Percentiles rank a stretch among this genome's conserved stretches.
Conservation (phyloP, 2,888 invertebrate species). For the Rhynchonema sp. region DNA sequence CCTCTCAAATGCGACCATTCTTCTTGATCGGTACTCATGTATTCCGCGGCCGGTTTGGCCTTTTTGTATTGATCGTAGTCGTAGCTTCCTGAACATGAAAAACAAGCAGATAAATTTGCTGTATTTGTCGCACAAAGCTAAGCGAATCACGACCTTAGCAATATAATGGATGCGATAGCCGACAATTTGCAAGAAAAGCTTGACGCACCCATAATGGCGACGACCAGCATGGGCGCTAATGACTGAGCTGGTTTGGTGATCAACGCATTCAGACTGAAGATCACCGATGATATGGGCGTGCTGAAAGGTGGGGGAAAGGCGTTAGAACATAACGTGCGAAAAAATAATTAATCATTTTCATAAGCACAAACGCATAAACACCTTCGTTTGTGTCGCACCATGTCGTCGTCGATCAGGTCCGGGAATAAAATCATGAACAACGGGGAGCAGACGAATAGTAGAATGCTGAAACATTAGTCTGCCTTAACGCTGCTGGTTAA, state of each 20-base stretch:
- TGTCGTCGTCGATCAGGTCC: background rate
- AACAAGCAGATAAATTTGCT: no score
- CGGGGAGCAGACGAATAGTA: background rate
- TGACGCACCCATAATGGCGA: no score
- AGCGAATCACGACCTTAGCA: no score
- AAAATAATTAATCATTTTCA: background rate
- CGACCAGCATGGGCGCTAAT: background rate
- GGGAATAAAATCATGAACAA: background rate
- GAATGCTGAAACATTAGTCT: background rate
- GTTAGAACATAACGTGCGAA: background rate
- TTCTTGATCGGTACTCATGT: background rate
- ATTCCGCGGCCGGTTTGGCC: background rate
- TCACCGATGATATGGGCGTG: background rate
- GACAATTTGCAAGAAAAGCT: no score
- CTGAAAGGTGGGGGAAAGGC: background rate
- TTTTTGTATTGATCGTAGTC: background rate
- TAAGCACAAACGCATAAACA: background rate
- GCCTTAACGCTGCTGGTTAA: no score
- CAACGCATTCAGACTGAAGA: background rate
- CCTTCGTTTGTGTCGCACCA: background rate
- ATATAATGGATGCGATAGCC: no score
- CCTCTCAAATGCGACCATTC: background rate
- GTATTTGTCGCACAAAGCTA: no score
- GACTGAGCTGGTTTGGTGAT: background rate
- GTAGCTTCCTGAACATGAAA: no score